Conservation (phyloP, 2,888 invertebrate species). For the Dynastes hyllus region DNA sequence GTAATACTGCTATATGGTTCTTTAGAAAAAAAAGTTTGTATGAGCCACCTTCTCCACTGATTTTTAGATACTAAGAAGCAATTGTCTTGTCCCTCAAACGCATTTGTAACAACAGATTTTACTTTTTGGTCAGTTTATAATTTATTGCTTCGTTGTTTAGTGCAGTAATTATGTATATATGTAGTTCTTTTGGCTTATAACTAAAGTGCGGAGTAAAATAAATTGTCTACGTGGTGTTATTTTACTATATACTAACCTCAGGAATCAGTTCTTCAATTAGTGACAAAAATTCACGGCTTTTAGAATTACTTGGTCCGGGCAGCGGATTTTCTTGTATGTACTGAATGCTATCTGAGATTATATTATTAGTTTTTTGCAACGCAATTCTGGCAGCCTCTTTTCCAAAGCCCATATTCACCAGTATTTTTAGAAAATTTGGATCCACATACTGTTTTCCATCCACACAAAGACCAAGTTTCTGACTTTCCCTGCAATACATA, state of each 20-base stretch:
- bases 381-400: conserved; percentile 76
- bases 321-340: conserved; percentile 77
- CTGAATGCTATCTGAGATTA: conserved; percentile 79
- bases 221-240: too few species aligned
- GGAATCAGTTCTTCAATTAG: conserved; percentile 67
- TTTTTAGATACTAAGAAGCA: too few species aligned
- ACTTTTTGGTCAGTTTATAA: too few species aligned
- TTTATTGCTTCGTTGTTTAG: too few species aligned
- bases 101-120: too few species aligned
- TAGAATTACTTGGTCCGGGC: conserved; percentile 69
- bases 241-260: conserved; percentile 60
- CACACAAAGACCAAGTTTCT: conserved; percentile 75
- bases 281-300: conserved; percentile 64
- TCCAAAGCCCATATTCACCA: conserved; percentile 82
- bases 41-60: too few species aligned
- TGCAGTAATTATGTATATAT: too few species aligned
- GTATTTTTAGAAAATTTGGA: conserved; percentile 72
- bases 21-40: too few species aligned
- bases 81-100: too few species aligned
- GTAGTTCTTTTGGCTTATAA: too few species aligned
- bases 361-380: conserved; percentile 79
- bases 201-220: too few species aligned
- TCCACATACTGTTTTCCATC: conserved; percentile 76
- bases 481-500: conserved; percentile 69
- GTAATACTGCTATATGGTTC: too few species aligned